Conservation (phyloP, 2,888 invertebrate genomes). For the Drosophila koepferae region DNA sequence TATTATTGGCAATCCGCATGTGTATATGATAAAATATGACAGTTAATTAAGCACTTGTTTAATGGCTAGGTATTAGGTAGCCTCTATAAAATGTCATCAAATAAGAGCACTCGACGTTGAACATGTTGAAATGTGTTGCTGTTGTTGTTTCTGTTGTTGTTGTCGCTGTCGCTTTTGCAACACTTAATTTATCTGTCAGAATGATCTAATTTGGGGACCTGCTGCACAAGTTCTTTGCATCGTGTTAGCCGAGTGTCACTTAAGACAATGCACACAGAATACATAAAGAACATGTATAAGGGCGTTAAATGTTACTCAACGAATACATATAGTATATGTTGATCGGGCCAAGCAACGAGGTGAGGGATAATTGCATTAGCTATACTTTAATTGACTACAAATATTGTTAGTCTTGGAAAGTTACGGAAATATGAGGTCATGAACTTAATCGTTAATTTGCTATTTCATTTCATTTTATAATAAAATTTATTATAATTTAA, state of each 20-base stretch:
- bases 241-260: constrained; percentile 42
- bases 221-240: constrained; percentile 32
- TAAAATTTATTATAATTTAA: too few species aligned
- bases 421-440: too few species aligned
- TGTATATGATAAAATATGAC: constrained; percentile 17
- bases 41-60: constrained; percentile 52
- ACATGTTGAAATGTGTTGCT: constrained; percentile 48
- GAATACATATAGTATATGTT: not conserved
- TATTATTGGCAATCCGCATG: not conserved
- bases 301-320: not conserved
- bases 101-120: constrained; percentile 44
- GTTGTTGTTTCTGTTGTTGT: not conserved
- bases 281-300: not conserved
- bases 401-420: not conserved
- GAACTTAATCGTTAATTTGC: too few species aligned
- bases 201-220: constrained; percentile 34
- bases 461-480: too few species aligned
- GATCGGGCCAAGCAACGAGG: too few species aligned
- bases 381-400: not conserved
- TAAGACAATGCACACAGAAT: constrained; percentile 37
- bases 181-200: constrained; percentile 38
- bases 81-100: constrained; percentile 16
- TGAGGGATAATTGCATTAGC: not conserved
- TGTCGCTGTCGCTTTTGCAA: constrained; percentile 7
- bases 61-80: constrained; percentile 10